These are phyloP conservation scores for Morone saxatilis DNA, from an alignment of 2,113 vertebrate species.

Conservation along the genomic window DNA sequence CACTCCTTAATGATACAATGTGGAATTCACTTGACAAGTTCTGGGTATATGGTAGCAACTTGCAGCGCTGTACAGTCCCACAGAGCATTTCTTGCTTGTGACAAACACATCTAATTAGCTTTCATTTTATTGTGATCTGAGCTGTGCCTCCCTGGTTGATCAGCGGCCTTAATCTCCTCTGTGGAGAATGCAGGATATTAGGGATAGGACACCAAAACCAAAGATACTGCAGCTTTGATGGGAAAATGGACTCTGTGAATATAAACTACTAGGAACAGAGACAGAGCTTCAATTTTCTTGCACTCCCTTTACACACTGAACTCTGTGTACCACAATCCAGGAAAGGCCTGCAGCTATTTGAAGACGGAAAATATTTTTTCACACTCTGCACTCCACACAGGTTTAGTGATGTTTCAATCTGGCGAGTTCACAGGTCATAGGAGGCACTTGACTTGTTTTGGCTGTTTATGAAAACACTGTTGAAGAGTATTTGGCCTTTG, in stretches of 20 bases:
- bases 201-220: constrained; percentile 21
- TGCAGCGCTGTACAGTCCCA: constrained; percentile 10
- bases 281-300: not conserved
- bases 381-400: constrained; percentile 13
- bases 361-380: constrained; percentile 32
- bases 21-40: constrained; percentile 28
- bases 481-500: constrained; percentile 14
- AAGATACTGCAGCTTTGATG: constrained; percentile 25
- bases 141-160: constrained; percentile 44
- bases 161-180: constrained; percentile 45
- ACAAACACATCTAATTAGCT: constrained; percentile 67
- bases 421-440: not conserved
- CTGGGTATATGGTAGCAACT: constrained; percentile 7
- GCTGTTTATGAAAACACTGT: constrained; percentile 20
- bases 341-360: not conserved
- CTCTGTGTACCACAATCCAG: not conserved
- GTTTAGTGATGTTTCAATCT: constrained; percentile 23
- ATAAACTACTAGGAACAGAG: not conserved
- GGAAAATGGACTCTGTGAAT: not conserved
- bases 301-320: not conserved
- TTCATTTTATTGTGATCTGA: constrained; percentile 52
- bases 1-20: constrained; percentile 32
- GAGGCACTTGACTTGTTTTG: constrained; percentile 12
- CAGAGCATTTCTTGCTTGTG: constrained; percentile 30
- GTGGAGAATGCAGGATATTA: constrained; percentile 52